Conservation (phyloP, 2,113 vertebrate species). For the Zosterops pallidus region DNA sequence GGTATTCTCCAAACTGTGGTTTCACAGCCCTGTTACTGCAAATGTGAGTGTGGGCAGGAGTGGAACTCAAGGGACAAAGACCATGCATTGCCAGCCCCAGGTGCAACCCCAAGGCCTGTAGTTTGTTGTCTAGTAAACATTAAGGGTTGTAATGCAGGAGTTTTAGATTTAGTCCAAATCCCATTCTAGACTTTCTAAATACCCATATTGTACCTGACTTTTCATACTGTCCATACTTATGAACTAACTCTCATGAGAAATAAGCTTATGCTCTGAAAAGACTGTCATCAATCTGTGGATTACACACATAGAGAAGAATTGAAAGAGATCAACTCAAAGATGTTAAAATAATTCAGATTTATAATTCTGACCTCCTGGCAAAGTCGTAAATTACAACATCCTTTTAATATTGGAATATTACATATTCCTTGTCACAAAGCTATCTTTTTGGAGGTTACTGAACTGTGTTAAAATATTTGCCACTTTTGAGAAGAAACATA, state of each 20-base stretch:
- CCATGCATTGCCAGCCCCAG: not conserved
- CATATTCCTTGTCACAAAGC: not conserved
- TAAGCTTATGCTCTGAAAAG: not conserved
- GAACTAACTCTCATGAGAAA: not conserved
- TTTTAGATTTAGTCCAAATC: not conserved
- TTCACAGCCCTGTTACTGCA: not conserved
- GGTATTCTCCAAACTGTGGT: not conserved
- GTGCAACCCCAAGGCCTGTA: not conserved
- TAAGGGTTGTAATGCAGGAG: not conserved
- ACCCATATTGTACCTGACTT: not conserved
- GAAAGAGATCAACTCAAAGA: not conserved
- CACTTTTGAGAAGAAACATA: not conserved
- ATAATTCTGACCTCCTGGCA: not conserved
- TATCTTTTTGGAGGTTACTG: not conserved
- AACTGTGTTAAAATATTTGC: not conserved
- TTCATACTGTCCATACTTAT: not conserved
- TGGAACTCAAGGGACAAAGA: not conserved
- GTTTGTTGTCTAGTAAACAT: not conserved
- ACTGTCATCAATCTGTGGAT: not conserved
- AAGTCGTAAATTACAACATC: not conserved
- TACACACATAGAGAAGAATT: not conserved
- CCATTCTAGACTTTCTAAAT: not conserved
- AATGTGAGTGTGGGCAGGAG: not conserved
- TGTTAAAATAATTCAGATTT: not conserved
- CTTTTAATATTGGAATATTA: not conserved